Evolutionary conservation across 2,888 invertebrate genomes (phyloP).

Genomic region (Platycheirus rosarum): DNA sequence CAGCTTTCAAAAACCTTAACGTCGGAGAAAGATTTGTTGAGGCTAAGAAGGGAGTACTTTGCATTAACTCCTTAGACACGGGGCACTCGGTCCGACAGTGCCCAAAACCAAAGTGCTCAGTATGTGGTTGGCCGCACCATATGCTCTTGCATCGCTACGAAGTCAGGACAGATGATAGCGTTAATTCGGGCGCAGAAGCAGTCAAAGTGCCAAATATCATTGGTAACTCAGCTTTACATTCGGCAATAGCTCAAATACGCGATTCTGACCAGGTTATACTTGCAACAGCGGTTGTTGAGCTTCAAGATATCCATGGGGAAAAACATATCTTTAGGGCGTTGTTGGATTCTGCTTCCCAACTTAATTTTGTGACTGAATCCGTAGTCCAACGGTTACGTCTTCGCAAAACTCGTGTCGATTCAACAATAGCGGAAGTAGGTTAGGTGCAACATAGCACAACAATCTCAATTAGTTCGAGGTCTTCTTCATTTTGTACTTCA

Average conservation of each 20-base stretch:
- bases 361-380: conserved; percentile 40
- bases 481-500: not conserved
- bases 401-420: not conserved
- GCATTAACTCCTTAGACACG: conserved; percentile 18
- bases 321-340: too few species aligned
- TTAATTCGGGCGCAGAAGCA: not conserved
- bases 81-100: conserved; percentile 20
- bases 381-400: conserved; percentile 12
- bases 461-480: not conserved
- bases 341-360: conserved; percentile 39
- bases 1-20: conserved; percentile 22
- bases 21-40: conserved; percentile 14
- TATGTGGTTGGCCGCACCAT: conserved; percentile 20
- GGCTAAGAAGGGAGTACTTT: conserved; percentile 22
- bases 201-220: not conserved
- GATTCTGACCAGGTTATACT: conserved; percentile 6
- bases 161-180: not conserved
- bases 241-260: not conserved
- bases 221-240: not conserved
- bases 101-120: not conserved
- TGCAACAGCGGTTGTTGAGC: too few species aligned
- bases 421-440: conserved; percentile 19
- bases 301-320: too few species aligned
- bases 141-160: conserved; percentile 12
- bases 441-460: conserved; percentile 12